Evolutionary conservation across 1,140 invertebrate species (phyloP).

Genomic region (Monochamus saltuarius): DNA sequence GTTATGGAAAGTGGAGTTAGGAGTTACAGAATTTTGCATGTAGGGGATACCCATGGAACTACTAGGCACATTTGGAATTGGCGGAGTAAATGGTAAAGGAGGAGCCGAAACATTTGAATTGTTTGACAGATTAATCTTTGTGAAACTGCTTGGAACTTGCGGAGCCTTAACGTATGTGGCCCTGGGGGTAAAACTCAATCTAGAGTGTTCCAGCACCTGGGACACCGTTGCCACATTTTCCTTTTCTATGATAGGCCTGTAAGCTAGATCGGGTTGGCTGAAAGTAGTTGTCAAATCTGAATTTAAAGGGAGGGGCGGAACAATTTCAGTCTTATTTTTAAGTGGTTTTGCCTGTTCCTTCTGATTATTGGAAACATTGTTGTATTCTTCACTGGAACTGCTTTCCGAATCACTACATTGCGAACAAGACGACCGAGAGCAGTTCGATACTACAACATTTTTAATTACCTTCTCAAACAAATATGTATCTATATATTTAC

Average conservation of each 20-base stretch:
- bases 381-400: conserved; percentile 47
- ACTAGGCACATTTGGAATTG: neutral
- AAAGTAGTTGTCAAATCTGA: conserved; percentile 47
- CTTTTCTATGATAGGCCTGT: conserved; percentile 30
- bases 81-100: conserved; percentile 21
- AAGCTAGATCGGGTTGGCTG: conserved; percentile 49
- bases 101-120: conserved; percentile 14
- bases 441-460: conserved; percentile 56
- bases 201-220: conserved; percentile 2
- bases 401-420: conserved; percentile 56
- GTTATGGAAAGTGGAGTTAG: neutral
- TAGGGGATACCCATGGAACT: conserved; percentile 24
- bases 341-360: conserved; percentile 45
- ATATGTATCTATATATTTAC: conserved; percentile 34
- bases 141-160: conserved; percentile 33
- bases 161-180: conserved; percentile 41
- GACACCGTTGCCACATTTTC: neutral
- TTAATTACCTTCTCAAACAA: neutral
- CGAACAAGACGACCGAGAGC: conserved; percentile 59
- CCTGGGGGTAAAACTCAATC: conserved; percentile 21
- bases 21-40: conserved; percentile 3
- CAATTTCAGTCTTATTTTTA: neutral
- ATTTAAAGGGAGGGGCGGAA: conserved; percentile 24
- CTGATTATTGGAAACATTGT: conserved; percentile 49
- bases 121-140: neutral